Conservation (phyloP, 2,797 vertebrate species). For the Phalloptychus januarius region DNA sequence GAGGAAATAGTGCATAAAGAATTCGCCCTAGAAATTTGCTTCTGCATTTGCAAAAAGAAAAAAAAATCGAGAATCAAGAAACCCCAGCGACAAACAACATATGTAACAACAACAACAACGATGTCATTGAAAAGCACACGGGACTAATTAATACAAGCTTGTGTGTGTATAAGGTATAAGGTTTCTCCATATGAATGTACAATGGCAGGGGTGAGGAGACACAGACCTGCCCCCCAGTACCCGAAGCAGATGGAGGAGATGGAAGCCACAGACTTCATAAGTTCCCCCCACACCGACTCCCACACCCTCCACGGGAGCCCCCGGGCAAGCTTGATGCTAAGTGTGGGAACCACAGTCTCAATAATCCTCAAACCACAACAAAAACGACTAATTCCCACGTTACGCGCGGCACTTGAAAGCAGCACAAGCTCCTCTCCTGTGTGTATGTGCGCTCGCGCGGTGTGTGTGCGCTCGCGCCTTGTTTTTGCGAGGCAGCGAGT, state of each 20-base stretch:
- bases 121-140: neutral
- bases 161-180: too few relatives aligned
- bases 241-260: too few relatives aligned
- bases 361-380: neutral
- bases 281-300: too few relatives aligned
- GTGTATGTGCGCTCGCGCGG: slow-evolving; percentile 26
- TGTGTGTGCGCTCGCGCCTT: slow-evolving; percentile 31
- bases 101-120: neutral
- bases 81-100: neutral
- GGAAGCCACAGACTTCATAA: too few relatives aligned
- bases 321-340: neutral
- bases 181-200: too few relatives aligned
- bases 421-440: slow-evolving; percentile 31
- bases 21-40: neutral
- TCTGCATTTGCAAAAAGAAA: too few relatives aligned
- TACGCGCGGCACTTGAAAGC: slow-evolving; percentile 43
- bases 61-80: neutral
- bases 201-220: too few relatives aligned
- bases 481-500: slow-evolving; percentile 82
- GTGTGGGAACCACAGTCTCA: neutral
- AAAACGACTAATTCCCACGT: neutral
- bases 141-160: neutral
- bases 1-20: neutral
- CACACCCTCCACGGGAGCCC: too few relatives aligned
- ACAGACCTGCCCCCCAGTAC: too few relatives aligned